phyloP scores from a whole-genome alignment of 2,113 vertebrate genomes.

The Leptobrachium ailaonicum region DNA sequence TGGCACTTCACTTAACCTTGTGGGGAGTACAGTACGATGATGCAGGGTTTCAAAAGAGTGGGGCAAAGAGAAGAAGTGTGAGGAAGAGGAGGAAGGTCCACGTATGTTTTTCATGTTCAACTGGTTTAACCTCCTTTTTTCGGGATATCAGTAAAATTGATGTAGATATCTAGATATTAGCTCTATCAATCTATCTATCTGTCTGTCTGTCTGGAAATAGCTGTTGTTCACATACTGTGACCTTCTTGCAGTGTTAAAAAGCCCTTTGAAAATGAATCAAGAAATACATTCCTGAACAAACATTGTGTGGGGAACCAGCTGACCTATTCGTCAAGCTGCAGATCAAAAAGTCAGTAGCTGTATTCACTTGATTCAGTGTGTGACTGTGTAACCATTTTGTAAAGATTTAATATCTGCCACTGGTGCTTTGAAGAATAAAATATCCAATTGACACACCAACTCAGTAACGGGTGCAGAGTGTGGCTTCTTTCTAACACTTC shows the following conservation, averaged over 20 bases:
- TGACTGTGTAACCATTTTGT: conserved; percentile 6
- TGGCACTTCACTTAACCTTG: no score
- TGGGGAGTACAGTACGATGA: no score
- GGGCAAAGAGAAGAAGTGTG: no score
- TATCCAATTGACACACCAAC: conserved; percentile 12
- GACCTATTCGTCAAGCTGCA: conserved; percentile 24
- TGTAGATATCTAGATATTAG: no score
- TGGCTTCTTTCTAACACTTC: background rate
- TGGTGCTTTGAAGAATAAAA: background rate
- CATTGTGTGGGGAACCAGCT: background rate
- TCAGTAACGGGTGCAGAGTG: background rate
- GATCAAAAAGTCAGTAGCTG: background rate
- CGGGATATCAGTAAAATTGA: no score
- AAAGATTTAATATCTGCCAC: conserved; percentile 24
- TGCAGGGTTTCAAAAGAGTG: no score
- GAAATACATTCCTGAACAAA: background rate
- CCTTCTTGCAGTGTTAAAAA: conserved; percentile 1
- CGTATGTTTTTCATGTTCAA: no score
- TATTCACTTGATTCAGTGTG: conserved; percentile 13
- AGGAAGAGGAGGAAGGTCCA: no score
- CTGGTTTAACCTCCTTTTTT: no score
- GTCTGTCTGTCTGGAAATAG: background rate
- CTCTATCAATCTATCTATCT: no score
- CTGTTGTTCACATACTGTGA: background rate
- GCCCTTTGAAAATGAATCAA: conserved; percentile 17